phyloP scores from a whole-genome alignment of 2,888 invertebrate species.

The Pteria penguin region DNA sequence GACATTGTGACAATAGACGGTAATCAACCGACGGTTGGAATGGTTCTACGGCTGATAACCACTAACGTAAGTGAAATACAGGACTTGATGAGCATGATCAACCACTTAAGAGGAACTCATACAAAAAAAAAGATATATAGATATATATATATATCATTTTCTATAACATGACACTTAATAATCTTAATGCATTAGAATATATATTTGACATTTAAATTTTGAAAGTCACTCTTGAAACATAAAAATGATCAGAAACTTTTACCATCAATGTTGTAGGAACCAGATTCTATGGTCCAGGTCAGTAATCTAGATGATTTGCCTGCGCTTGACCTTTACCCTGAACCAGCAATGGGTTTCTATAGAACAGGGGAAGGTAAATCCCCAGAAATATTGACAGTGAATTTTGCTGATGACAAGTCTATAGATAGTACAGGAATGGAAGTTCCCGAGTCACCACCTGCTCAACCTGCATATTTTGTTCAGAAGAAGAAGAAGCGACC shows the following conservation, averaged over 20 bases:
- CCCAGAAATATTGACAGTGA: constrained; percentile 29
- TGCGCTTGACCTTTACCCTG: constrained; percentile 58
- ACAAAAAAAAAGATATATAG: too few relatives aligned
- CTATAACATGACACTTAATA: background rate
- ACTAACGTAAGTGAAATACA: constrained; percentile 68
- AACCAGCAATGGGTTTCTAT: constrained; percentile 52
- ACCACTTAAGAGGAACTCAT: background rate
- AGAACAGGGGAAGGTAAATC: constrained; percentile 32
- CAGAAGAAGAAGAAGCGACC: constrained; percentile 58
- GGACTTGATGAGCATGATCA: background rate
- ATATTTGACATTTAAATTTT: background rate
- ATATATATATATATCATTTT: background rate
- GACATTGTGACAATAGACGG: constrained; percentile 62
- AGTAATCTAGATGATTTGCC: constrained; percentile 67
- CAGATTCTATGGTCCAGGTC: constrained; percentile 66
- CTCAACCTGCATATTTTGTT: constrained; percentile 46
- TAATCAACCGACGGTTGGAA: constrained; percentile 68
- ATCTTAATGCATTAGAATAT: background rate
- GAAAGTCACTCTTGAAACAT: background rate
- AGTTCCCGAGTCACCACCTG: constrained; percentile 11
- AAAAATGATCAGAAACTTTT: background rate
- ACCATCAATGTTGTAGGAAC: constrained; percentile 55
- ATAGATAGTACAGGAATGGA: constrained; percentile 4
- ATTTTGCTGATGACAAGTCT: constrained; percentile 24
- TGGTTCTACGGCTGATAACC: constrained; percentile 70